These are phyloP conservation scores for Stigmatopora nigra DNA, from an alignment of 2,113 vertebrate genomes.

Conservation along the genomic window DNA sequence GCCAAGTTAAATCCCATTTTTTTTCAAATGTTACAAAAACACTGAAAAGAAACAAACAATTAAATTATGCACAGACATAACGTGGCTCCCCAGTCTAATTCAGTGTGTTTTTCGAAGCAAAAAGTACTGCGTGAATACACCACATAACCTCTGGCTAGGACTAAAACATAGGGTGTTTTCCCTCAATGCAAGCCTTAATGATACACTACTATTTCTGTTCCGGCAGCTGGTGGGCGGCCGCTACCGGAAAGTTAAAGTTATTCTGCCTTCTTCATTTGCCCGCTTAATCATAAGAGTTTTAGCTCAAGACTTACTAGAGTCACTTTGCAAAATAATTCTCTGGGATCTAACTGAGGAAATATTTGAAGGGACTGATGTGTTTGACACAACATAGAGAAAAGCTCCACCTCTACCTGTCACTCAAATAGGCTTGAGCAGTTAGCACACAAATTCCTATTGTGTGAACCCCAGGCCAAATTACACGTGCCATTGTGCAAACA, in stretches of 20 bases:
- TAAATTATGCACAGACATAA: constrained; percentile 25
- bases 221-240: constrained; percentile 70
- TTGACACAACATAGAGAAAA: no score
- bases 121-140: constrained; percentile 56
- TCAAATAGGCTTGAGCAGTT: no score
- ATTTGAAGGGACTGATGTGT: constrained; percentile 10
- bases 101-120: constrained; percentile 62
- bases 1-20: constrained; percentile 50
- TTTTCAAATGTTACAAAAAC: constrained; percentile 33
- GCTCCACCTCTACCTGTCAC: no score
- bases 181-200: constrained; percentile 65
- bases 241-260: constrained; percentile 51
- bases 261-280: constrained; percentile 63
- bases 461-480: no score
- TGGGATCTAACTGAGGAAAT: constrained; percentile 29
- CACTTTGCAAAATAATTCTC: constrained; percentile 32
- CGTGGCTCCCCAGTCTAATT: constrained; percentile 64
- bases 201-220: constrained; percentile 72
- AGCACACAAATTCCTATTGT: no score
- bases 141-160: constrained; percentile 67
- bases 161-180: constrained; percentile 75
- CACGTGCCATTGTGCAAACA: no score
- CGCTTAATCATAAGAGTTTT: constrained; percentile 49
- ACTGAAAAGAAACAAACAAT: constrained; percentile 19
- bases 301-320: constrained; percentile 45